phyloP scores from a whole-genome alignment of 2,113 vertebrate species.

The Pipa parva region DNA sequence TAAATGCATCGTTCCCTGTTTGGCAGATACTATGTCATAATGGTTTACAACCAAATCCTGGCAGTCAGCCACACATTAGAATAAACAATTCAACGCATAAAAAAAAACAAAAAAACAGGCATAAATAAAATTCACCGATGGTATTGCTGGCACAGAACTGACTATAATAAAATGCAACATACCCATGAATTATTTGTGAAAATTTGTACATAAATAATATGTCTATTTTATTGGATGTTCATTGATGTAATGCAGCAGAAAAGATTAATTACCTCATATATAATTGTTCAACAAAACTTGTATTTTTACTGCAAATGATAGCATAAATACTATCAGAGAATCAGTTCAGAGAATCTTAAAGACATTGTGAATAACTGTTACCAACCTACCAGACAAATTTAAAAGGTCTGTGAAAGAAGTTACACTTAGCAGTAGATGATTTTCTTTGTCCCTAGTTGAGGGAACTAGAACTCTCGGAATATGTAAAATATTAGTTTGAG shows the following conservation, averaged over 20 bases:
- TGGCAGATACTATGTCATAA: constrained; percentile 58
- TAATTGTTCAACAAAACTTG: constrained; percentile 10
- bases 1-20: constrained; percentile 34
- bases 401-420: too few species aligned
- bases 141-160: constrained; percentile 39
- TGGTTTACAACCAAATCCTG: constrained; percentile 48
- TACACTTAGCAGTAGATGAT: too few species aligned
- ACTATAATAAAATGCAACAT: constrained; percentile 26
- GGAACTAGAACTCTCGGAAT: too few species aligned
- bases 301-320: constrained; percentile 28
- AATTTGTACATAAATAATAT: constrained; percentile 25
- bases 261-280: constrained; percentile 21
- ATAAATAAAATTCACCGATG: constrained; percentile 40
- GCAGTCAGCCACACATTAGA: constrained; percentile 50
- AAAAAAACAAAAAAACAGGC: constrained; percentile 48
- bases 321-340: constrained; percentile 6
- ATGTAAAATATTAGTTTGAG: too few species aligned
- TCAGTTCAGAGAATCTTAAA: too few species aligned
- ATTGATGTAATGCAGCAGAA: constrained; percentile 19
- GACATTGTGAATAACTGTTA: not conserved
- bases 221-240: constrained; percentile 32
- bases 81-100: constrained; percentile 50
- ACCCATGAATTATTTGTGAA: constrained; percentile 32
- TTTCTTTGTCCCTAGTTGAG: too few species aligned
- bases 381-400: too few species aligned